These are phyloP conservation scores for Pyrocephalus nanus DNA, from an alignment of 2,797 vertebrate species.

Conservation along the genomic window DNA sequence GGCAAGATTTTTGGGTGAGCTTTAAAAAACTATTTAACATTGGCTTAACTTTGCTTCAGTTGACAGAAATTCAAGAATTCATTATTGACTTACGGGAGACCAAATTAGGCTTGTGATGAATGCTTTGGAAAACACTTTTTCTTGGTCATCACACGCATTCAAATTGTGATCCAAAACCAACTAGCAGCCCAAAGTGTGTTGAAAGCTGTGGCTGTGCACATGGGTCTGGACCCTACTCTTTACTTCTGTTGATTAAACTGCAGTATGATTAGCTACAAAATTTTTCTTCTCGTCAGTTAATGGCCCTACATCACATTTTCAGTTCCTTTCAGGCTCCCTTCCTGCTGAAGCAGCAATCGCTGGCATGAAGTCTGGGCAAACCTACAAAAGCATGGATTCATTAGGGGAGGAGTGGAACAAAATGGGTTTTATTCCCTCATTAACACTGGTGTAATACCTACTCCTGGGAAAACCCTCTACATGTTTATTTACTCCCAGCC, in stretches of 20 bases:
- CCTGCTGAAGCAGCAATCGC: background rate
- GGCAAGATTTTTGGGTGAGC: background rate
- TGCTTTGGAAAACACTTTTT: constrained; percentile 9
- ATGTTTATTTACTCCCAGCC: background rate
- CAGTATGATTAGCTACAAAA: background rate
- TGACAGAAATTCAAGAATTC: constrained; percentile 47
- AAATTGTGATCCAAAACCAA: background rate
- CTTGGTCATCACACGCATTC: background rate
- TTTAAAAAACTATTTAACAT: constrained; percentile 21
- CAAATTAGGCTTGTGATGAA: constrained; percentile 23
- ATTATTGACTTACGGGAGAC: constrained; percentile 28
- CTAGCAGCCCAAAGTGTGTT: background rate
- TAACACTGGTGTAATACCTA: background rate
- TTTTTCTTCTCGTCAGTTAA: background rate
- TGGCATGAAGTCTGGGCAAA: background rate
- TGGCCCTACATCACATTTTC: background rate
- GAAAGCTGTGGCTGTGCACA: background rate
- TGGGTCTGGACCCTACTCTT: background rate
- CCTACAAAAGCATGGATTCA: background rate
- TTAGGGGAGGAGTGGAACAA: background rate
- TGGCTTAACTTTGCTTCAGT: constrained; percentile 34
- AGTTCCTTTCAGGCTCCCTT: background rate
- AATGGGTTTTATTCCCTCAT: background rate
- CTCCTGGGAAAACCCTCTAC: background rate
- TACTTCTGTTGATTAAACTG: background rate